A percentile compares a stretch with the other conserved stretches of the same genome.
Conservation (phyloP, 2,888 invertebrate genomes). For the Rotaria sp. region DNA sequence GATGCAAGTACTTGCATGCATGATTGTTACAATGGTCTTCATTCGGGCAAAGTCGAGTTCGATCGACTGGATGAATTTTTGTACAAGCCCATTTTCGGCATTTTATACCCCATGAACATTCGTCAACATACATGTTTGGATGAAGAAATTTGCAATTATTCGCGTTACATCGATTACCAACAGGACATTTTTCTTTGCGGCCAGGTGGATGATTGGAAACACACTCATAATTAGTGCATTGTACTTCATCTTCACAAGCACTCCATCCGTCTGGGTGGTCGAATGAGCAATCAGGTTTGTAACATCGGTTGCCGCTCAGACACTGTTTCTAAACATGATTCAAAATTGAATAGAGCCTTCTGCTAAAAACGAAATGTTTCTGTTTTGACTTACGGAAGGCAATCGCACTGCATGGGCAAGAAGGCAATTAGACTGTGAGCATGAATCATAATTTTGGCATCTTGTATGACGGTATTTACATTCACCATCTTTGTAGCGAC, state of each 20-base stretch:
- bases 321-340: not conserved
- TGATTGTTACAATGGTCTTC: too few relatives aligned
- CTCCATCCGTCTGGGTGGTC: not conserved
- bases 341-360: too few relatives aligned
- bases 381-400: not conserved
- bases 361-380: not conserved
- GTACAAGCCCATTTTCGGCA: too few relatives aligned
- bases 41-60: too few relatives aligned
- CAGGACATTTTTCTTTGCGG: not conserved
- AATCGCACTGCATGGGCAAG: not conserved
- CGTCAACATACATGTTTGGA: too few relatives aligned
- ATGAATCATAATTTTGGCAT: not conserved
- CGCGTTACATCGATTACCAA: not conserved
- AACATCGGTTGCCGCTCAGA: not conserved
- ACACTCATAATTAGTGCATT: not conserved
- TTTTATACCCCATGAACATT: too few relatives aligned
- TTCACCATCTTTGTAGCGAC: not conserved
- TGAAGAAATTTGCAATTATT: not conserved
- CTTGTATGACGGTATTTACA: not conserved
- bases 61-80: too few relatives aligned
- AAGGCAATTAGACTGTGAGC: not conserved
- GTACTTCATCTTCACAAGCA: not conserved
- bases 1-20: too few relatives aligned
- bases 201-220: not conserved
- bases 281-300: not conserved